Base-by-base conservation (phyloP, 2,113 vertebrate genomes). In the Carollia perspicillata region DNA sequence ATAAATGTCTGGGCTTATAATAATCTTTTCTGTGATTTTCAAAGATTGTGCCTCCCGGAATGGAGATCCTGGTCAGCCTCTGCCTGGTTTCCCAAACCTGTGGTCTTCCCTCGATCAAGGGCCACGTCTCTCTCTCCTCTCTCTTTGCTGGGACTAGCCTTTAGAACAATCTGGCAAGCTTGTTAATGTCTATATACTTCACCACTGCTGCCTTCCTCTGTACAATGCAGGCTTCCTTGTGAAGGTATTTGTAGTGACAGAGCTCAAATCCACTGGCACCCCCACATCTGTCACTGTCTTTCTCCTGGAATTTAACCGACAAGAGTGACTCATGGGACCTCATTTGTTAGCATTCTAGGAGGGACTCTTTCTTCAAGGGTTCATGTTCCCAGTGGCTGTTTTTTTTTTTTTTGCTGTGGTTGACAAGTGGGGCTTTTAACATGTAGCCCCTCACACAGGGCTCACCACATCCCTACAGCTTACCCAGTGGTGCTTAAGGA, bases 251-350 rank as follows among this genome's bases (percentile, higher is more conserved):
- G 77, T 66, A 75, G 49, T 74, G 84, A 94, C 55, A 79, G 92
- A 90, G 44, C 44, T 83, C 94, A 81, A 42, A 93, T 90, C 87
- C 7, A 23, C 88, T 6, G 71, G 90, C 47, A 83, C 35, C 69
- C 72, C 68, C 79, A 78, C 90, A 97, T 93, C 84, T 89, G 93
- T 93, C 69, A 68, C 68, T 84, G 69, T 87, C 84, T 92, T 90
- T 84, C 80, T 96, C 55, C 71, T 93, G 47, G 77, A 97, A 91
- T 95, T 92, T 93, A 96, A 94, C 85, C 95, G 95, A 77, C 72
- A 94, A 90, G 60, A 83, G 53, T 69, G 47, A 60, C 90, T 78
- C 6, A 0, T 7, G 42, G 84, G 81, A 79, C 80, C 26, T 40
- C 42, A 89, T 93, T 95, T 90, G 72, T 80, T 85, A 63, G 85